These are phyloP conservation scores for Drosophila gaucha DNA, from an alignment of 2,888 invertebrate genomes.

Conservation along the genomic window DNA sequence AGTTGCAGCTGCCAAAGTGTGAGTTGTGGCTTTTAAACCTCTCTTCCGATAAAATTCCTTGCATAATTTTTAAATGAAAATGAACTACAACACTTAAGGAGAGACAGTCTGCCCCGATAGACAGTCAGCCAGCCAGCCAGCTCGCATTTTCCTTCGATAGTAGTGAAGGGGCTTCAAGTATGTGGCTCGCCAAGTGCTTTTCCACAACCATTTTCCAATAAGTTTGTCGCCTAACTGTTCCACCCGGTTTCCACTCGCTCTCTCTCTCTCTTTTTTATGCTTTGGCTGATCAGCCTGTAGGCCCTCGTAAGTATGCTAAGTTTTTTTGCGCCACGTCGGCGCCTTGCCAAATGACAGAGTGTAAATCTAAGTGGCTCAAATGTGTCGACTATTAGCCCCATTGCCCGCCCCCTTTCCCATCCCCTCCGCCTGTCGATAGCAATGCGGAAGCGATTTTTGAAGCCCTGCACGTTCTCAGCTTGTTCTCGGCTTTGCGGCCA, in stretches of 20 bases:
- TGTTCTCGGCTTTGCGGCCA: constrained; percentile 22
- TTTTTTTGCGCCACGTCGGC: constrained; percentile 66
- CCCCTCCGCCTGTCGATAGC: constrained; percentile 25
- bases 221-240: constrained; percentile 62
- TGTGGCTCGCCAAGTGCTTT: constrained; percentile 69
- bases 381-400: constrained; percentile 72
- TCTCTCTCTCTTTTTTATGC: background rate
- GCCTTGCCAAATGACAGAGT: constrained; percentile 73
- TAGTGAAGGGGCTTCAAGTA: constrained; percentile 51
- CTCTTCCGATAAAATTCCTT: constrained; percentile 57
- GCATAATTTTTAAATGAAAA: constrained; percentile 70
- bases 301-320: constrained; percentile 75
- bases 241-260: background rate
- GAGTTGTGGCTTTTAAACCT: constrained; percentile 42
- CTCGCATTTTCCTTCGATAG: constrained; percentile 31
- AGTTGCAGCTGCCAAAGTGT: constrained; percentile 20
- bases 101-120: constrained; percentile 12
- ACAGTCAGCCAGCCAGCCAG: constrained; percentile 11
- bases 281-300: constrained; percentile 34
- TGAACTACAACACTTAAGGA: constrained; percentile 60
- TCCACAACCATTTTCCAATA: constrained; percentile 72
- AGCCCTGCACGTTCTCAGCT: constrained; percentile 52
- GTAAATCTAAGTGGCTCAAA: constrained; percentile 76
- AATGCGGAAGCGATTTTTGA: constrained; percentile 73
- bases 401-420: background rate